Percentiles rank a stretch among this genome's conserved stretches.
phyloP scores from a whole-genome alignment of 2,113 vertebrate species.

The Boleophthalmus pectinirostris region DNA sequence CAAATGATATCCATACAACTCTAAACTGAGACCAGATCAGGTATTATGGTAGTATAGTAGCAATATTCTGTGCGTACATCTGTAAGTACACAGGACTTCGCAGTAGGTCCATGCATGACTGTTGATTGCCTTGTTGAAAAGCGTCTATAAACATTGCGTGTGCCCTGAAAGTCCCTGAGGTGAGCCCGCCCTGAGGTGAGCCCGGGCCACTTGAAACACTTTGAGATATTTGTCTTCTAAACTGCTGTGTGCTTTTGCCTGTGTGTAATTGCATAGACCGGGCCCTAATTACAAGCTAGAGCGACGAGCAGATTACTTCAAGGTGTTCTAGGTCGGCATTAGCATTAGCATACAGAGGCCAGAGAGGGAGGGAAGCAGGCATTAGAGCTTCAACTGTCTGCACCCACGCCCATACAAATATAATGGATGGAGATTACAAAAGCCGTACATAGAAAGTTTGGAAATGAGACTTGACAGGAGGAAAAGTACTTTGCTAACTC shows the following conservation, averaged over 20 bases:
- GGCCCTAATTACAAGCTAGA: constrained; percentile 37
- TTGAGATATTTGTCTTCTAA: constrained; percentile 9
- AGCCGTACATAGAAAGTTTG: not conserved
- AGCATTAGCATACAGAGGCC: constrained; percentile 57
- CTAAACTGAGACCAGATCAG: too few species aligned
- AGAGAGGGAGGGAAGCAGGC: constrained; percentile 2
- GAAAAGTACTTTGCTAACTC: not conserved
- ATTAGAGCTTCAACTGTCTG: not conserved
- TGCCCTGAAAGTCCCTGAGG: constrained; percentile 6
- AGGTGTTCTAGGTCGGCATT: constrained; percentile 50
- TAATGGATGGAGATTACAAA: not conserved
- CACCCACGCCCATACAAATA: not conserved
- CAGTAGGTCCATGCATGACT: not conserved
- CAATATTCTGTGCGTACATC: not conserved
- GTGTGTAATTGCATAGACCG: constrained; percentile 32
- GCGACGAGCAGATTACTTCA: constrained; percentile 37
- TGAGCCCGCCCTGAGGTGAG: constrained; percentile 15
- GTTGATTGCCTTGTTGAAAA: not conserved
- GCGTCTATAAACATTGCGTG: not conserved
- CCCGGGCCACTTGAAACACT: constrained; percentile 10
- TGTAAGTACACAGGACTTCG: not conserved
- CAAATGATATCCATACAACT: too few species aligned
- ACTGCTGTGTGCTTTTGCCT: constrained; percentile 23
- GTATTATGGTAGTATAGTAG: not conserved
- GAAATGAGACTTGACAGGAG: not conserved